phyloP scores from a whole-genome alignment of 2,888 invertebrate species.

The Xestia sexstrigata region DNA sequence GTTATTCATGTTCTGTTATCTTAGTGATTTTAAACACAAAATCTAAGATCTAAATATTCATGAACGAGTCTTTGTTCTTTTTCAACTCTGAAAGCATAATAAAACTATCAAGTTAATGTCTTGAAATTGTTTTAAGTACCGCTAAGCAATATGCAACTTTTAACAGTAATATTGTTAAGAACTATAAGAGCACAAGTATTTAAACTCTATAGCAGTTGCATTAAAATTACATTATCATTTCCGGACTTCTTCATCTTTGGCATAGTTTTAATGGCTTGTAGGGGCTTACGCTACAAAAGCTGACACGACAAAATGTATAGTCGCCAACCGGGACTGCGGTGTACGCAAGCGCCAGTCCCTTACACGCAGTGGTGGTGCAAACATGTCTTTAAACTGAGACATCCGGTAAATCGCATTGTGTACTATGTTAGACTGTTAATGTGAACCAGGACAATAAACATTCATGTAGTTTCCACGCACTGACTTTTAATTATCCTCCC shows the following conservation, averaged over 20 bases:
- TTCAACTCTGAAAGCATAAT: not conserved
- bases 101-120: conserved; percentile 3
- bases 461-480: too few relatives aligned
- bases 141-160: conserved; percentile 3
- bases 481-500: too few relatives aligned
- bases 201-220: not conserved
- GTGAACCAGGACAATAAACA: too few relatives aligned
- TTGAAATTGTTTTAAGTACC: conserved; percentile 11
- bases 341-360: too few relatives aligned
- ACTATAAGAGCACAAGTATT: conserved; percentile 28
- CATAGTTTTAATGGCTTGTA: conserved; percentile 4
- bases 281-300: too few relatives aligned
- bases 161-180: conserved; percentile 30
- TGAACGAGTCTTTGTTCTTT: not conserved
- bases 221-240: conserved; percentile 21
- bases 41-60: not conserved
- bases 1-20: not conserved
- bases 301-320: too few relatives aligned
- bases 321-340: too few relatives aligned
- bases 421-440: too few relatives aligned
- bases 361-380: too few relatives aligned
- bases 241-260: conserved; percentile 11
- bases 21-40: not conserved
- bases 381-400: too few relatives aligned
- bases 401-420: too few relatives aligned